Percentiles rank a stretch among this genome's conserved stretches.
These are phyloP conservation scores for Electrophaes corylata DNA, from an alignment of 2,888 invertebrate species.

Conservation along the genomic window DNA sequence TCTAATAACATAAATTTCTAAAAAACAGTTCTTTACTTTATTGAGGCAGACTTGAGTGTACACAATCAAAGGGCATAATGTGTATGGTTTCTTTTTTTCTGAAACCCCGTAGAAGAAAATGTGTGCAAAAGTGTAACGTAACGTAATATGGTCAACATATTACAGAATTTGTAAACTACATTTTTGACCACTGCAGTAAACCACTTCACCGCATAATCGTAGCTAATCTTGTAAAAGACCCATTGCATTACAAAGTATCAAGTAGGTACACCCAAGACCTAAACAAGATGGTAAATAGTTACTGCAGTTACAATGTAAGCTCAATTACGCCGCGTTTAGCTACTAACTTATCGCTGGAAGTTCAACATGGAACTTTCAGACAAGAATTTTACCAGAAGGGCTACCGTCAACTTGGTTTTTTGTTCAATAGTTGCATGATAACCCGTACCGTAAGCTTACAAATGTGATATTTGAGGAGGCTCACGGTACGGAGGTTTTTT, in stretches of 20 bases:
- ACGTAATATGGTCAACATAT: not conserved
- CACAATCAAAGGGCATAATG: no score
- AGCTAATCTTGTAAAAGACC: constrained; percentile 25
- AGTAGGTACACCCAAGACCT: not conserved
- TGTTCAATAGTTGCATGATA: no score
- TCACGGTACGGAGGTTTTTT: no score
- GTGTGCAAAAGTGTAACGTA: not conserved
- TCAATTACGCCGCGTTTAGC: constrained; percentile 20
- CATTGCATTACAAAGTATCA: constrained; percentile 21
- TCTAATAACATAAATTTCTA: no score
- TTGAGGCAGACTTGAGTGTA: no score
- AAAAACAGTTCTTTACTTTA: no score
- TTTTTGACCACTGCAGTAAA: not conserved
- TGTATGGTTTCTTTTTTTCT: no score
- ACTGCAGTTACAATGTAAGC: constrained; percentile 19
- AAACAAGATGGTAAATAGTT: constrained; percentile 16
- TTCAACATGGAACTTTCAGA: constrained; percentile 4
- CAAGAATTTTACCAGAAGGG: not conserved
- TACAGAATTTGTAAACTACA: constrained; percentile 9
- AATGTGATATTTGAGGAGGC: no score
- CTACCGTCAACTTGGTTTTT: not conserved
- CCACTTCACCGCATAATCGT: constrained; percentile 22
- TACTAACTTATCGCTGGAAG: constrained; percentile 18
- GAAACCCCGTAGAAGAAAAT: no score
- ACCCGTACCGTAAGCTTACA: no score